phyloP scores from a whole-genome alignment of 2,113 vertebrate species.

The Cyanoderma ruficeps region DNA sequence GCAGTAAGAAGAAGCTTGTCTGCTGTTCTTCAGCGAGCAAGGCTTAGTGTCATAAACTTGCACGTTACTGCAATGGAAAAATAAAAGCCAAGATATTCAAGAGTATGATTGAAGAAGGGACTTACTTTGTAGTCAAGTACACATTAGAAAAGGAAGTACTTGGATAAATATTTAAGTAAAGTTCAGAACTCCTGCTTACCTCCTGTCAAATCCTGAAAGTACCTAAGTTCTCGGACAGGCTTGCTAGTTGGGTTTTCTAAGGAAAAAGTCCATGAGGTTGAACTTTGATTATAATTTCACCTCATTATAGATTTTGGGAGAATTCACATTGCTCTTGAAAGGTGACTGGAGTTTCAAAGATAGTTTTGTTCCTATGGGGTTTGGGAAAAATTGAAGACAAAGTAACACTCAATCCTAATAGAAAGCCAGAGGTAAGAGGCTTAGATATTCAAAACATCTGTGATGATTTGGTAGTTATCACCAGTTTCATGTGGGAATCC shows the following conservation, averaged over 20 bases:
- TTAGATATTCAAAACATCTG: neutral
- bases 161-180: conserved; percentile 11
- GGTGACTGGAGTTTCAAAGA: neutral
- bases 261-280: neutral
- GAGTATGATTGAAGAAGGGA: neutral
- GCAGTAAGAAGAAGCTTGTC: neutral
- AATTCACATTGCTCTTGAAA: neutral
- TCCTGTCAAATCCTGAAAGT: neutral
- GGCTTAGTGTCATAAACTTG: neutral
- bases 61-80: neutral
- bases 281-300: neutral
- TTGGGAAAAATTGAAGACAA: neutral
- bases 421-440: neutral
- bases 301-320: neutral
- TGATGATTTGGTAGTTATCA: neutral
- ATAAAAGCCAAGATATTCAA: neutral
- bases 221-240: neutral
- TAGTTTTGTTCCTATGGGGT: neutral
- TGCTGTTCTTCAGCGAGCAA: neutral
- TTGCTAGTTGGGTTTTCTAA: neutral
- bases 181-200: neutral
- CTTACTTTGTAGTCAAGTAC: neutral
- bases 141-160: neutral
- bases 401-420: neutral
- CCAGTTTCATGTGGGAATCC: neutral